Evolutionary conservation across 2,888 invertebrate genomes (phyloP).

Genomic region (Sclerodermus sp.): DNA sequence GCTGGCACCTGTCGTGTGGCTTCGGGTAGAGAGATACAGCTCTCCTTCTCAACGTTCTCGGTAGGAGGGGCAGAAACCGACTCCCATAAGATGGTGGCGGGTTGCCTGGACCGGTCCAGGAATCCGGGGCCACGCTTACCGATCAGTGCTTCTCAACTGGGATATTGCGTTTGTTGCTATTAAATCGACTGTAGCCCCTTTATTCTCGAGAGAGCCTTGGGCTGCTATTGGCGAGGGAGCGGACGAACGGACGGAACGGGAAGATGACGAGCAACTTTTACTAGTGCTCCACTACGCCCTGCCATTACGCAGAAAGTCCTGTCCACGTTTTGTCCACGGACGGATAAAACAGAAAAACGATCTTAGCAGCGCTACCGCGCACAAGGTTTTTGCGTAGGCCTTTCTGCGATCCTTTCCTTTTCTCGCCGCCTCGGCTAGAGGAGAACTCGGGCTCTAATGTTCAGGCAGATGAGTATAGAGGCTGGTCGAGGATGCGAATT

Average conservation of each 20-base stretch:
- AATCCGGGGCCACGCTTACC: slow-evolving; percentile 56
- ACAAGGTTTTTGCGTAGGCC: neutral
- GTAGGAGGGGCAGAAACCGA: slow-evolving; percentile 35
- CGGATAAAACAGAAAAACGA: slow-evolving; percentile 10
- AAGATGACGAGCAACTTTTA: slow-evolving; percentile 18
- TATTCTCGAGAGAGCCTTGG: neutral
- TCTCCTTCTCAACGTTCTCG: slow-evolving; percentile 11
- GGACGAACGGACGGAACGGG: neutral
- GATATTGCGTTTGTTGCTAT: slow-evolving; percentile 4
- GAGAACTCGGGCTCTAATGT: no score
- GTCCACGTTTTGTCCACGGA: neutral
- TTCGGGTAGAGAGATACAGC: slow-evolving; percentile 31
- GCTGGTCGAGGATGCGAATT: no score
- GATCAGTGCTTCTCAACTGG: slow-evolving; percentile 49
- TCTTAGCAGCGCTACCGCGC: neutral
- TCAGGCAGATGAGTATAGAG: no score
- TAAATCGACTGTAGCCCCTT: no score
- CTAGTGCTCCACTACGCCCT: slow-evolving; percentile 3
- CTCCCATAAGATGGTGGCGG: slow-evolving; percentile 34
- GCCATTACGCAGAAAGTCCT: neutral
- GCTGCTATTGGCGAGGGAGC: slow-evolving; percentile 1
- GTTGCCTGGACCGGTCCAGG: slow-evolving; percentile 49
- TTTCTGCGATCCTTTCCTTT: no score
- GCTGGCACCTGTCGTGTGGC: slow-evolving; percentile 56
- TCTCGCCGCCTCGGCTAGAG: no score